These are phyloP conservation scores for Peromyscus maniculatus DNA, from an alignment of 2,113 vertebrate species.

Conservation along the genomic window DNA sequence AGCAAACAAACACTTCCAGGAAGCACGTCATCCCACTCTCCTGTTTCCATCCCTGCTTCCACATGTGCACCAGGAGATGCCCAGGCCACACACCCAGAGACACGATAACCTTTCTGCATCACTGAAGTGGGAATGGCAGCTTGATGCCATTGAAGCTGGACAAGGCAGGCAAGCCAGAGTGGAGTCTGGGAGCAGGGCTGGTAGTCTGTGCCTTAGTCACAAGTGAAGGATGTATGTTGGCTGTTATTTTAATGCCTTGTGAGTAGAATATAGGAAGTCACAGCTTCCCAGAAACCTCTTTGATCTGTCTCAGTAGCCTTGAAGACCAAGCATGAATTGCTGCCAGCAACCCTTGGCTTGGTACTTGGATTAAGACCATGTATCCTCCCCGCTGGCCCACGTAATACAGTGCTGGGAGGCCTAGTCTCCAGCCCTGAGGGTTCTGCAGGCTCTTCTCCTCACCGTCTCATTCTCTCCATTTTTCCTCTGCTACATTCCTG, in stretches of 20 bases:
- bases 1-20: background rate
- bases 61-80: background rate
- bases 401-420: fast-evolving
- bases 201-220: background rate
- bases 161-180: fast-evolving
- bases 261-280: background rate
- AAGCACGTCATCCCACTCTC: background rate
- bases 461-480: fast-evolving
- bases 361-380: background rate
- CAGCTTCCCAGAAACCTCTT: background rate
- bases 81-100: background rate
- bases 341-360: background rate
- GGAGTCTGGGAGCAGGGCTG: background rate
- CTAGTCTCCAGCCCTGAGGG: background rate
- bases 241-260: background rate
- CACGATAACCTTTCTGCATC: background rate
- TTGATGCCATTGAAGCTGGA: background rate
- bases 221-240: fast-evolving
- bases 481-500: background rate
- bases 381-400: background rate
- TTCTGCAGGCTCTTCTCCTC: too few relatives aligned
- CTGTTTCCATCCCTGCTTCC: background rate
- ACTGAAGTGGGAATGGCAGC: background rate
- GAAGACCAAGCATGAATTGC: background rate
- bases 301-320: fast-evolving